Base-by-base conservation (phyloP, 2,888 invertebrate species). In the Drosophila crucigera region DNA sequence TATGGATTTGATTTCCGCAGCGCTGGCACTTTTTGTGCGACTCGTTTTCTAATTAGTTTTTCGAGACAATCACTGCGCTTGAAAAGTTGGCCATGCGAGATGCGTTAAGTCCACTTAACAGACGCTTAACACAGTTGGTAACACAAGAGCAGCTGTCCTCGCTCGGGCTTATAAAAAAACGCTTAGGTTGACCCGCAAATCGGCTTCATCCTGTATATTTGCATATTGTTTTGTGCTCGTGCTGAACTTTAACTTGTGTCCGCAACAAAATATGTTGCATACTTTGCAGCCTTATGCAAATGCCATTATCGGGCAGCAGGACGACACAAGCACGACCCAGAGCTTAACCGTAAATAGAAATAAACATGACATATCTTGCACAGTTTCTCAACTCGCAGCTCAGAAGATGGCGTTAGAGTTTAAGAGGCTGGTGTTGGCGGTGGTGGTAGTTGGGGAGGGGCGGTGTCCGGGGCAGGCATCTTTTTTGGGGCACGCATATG, bases 221-320 rank as follows among this genome's bases (percentile, higher is more conserved):
- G 73, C 78, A 78, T 78, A 78, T 79, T 78, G 72, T 78, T 68
- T 79, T 79, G 67, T 72, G 79, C 52, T 43, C 53, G 16, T 47
- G 54, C 70, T 76, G 73, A 76, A 76, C 79, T 73, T 73, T 73
- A 41, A 56, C 76, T 68, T 63, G 61, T 76, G 68, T 50, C 54
- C 25, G 41, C 63, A 59, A 53, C 53, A 73, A 73, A 87, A 78
- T 87, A 82, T 87, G 82, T 70, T 87, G 87, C 89, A 87, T 83
- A 82, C 83, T 87, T 89, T 81, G 82, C 85, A 83, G 82, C 76
- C 61, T 78, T 87, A 87, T 87, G 89, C 78, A 87, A 87, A 87
- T 87, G 62, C 72, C 78, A 83, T 72, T 79, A 79, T 69, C 76
- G 70, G 52, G 47, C 47, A 49, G 35, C 28, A 72, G 59, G 43